phyloP scores from a whole-genome alignment of 1,140 invertebrate species.

The Brachionus sp. region DNA sequence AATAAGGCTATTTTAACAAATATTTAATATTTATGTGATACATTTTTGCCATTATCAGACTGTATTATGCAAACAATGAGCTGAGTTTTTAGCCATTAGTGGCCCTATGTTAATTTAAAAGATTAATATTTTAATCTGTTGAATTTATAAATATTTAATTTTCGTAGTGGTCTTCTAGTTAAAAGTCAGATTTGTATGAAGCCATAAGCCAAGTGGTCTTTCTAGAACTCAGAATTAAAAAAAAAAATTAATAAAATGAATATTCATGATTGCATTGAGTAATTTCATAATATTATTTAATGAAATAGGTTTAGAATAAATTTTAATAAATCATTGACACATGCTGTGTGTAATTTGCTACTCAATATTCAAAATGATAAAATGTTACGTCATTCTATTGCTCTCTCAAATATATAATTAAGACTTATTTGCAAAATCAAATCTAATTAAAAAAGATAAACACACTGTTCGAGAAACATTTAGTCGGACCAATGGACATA shows the following conservation, averaged over 20 bases:
- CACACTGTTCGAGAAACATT: slow-evolving; percentile 2
- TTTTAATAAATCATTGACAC: not conserved
- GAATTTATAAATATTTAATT: slow-evolving; percentile 2
- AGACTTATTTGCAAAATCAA: slow-evolving; percentile 5
- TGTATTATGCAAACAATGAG: not conserved
- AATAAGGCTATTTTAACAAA: slow-evolving; percentile 4
- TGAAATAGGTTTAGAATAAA: not conserved
- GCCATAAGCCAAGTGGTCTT: not conserved
- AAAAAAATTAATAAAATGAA: not conserved
- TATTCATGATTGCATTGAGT: not conserved
- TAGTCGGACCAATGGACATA: not conserved
- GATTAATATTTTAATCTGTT: not conserved
- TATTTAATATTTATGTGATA: slow-evolving; percentile 36
- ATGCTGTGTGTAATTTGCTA: not conserved
- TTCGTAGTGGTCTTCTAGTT: not conserved
- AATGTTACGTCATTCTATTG: not conserved
- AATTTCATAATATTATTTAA: not conserved
- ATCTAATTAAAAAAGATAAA: slow-evolving; percentile 33
- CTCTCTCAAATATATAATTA: slow-evolving; percentile 23
- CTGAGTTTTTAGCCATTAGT: not conserved
- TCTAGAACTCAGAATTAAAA: not conserved
- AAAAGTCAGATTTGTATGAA: not conserved
- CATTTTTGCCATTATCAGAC: slow-evolving; percentile 15
- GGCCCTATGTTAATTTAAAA: not conserved
- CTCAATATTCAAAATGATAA: slow-evolving; percentile 29